These are phyloP conservation scores for Neolamprologus sp. DNA, from an alignment of 2,113 vertebrate genomes.

Conservation along the genomic window DNA sequence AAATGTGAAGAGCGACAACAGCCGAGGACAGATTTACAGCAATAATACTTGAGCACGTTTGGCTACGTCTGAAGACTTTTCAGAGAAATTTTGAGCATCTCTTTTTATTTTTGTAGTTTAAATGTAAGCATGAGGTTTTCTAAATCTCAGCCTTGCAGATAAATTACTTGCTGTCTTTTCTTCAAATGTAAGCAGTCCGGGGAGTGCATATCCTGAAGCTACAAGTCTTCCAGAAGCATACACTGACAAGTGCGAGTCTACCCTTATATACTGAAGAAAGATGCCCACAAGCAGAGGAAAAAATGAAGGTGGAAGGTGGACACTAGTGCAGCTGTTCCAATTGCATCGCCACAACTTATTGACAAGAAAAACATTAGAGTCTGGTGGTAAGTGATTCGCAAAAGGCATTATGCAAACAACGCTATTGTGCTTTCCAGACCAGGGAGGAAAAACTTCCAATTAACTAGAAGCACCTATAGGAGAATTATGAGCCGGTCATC, in stretches of 20 bases:
- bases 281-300: background rate
- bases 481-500: background rate
- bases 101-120: background rate
- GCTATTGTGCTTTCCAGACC: background rate
- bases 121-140: background rate
- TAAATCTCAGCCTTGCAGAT: background rate
- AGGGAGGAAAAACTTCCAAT: background rate
- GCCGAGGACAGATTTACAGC: background rate
- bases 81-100: background rate
- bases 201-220: background rate
- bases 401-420: background rate
- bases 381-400: background rate
- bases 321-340: background rate
- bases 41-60: background rate
- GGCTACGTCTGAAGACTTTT: background rate
- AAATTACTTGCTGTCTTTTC: background rate
- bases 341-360: background rate
- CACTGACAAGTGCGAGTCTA: background rate
- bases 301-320: background rate
- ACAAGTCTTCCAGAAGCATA: background rate
- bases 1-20: background rate
- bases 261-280: background rate
- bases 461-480: background rate
- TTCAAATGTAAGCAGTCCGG: background rate
- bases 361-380: background rate